Conservation (phyloP, 1,140 invertebrate species). For the Nylanderia fulva region DNA sequence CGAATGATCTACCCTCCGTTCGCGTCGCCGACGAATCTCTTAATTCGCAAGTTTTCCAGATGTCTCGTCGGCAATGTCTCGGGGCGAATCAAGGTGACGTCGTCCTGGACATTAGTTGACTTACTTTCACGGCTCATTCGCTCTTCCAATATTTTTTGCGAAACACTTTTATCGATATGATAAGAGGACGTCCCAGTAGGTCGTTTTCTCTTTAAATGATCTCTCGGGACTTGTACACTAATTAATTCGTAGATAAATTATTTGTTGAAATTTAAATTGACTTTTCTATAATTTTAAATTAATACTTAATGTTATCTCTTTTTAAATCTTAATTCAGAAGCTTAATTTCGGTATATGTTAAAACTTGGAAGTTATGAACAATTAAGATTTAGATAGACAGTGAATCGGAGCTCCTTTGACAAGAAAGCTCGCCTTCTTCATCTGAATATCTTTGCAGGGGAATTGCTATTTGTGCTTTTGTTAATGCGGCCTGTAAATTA, state of each 20-base stretch:
- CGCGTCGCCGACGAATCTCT: constrained; percentile 71
- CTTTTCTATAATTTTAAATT: not conserved
- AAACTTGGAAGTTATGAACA: not conserved
- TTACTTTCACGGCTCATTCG: constrained; percentile 2
- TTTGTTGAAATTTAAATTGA: not conserved
- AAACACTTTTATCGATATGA: constrained; percentile 14
- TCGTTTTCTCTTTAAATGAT: not conserved
- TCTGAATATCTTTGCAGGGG: not conserved
- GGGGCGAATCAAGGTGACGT: constrained; percentile 57
- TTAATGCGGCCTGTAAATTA: constrained; percentile 32
- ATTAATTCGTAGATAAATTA: not conserved
- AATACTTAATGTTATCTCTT: not conserved
- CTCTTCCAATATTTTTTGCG: not conserved
- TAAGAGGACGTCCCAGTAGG: not conserved
- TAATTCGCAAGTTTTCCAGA: constrained; percentile 78
- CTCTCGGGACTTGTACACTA: not conserved
- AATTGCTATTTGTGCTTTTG: constrained; percentile 22
- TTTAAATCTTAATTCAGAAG: not conserved
- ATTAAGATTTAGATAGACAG: not conserved
- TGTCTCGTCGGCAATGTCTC: constrained; percentile 42
- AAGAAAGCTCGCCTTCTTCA: not conserved
- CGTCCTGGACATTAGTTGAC: constrained; percentile 28
- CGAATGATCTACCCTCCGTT: constrained; percentile 70
- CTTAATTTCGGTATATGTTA: not conserved
- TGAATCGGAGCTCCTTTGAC: not conserved